Evolutionary conservation across 2,113 vertebrate genomes (phyloP).

Genomic region (Pseudonaja textilis): DNA sequence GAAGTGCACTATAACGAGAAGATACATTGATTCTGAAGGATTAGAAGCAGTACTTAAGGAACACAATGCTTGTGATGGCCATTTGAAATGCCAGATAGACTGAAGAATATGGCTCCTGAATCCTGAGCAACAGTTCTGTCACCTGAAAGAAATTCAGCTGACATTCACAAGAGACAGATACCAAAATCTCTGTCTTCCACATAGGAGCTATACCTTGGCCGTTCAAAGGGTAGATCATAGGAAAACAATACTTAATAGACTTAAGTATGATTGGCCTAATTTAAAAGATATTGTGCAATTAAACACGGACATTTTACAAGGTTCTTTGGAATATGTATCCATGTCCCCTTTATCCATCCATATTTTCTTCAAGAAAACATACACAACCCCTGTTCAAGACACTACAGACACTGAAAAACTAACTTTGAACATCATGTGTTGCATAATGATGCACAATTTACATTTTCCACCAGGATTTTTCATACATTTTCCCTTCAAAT

Average conservation of each 20-base stretch:
- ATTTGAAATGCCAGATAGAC: neutral
- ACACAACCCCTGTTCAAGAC: neutral
- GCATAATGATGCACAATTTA: neutral
- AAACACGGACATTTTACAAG: neutral
- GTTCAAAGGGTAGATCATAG: neutral
- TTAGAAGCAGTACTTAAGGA: neutral
- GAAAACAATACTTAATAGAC: neutral
- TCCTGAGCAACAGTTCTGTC: neutral
- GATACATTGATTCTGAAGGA: rapidly evolving
- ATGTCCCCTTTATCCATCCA: neutral
- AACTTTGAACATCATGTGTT: neutral
- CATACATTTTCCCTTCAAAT: neutral
- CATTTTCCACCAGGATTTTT: neutral
- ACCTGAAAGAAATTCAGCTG: neutral
- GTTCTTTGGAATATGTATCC: neutral
- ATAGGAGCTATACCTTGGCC: neutral
- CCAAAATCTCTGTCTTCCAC: neutral
- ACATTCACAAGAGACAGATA: neutral
- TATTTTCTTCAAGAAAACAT: neutral
- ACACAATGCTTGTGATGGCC: neutral
- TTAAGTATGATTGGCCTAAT: neutral
- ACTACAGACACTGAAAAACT: neutral
- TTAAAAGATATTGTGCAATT: neutral
- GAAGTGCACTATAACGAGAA: conserved; percentile 73
- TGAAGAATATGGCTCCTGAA: neutral